phyloP scores from a whole-genome alignment of 2,888 invertebrate species.

The Rhagium mordax region DNA sequence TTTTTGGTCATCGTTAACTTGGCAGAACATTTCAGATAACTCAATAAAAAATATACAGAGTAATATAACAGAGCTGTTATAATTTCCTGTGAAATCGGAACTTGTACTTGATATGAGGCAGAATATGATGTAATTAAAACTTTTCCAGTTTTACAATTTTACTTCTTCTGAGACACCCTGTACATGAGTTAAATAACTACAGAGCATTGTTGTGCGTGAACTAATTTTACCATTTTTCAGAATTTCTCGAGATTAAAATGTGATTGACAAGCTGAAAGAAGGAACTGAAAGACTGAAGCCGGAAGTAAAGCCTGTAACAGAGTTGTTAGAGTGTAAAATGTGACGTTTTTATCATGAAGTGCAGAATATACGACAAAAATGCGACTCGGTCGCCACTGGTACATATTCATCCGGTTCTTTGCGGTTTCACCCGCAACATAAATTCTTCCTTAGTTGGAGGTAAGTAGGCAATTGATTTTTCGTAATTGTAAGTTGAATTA shows the following conservation, averaged over 20 bases:
- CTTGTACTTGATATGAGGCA: too few relatives aligned
- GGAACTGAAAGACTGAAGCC: conserved; percentile 27
- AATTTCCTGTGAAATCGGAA: too few relatives aligned
- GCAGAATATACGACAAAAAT: conserved; percentile 18
- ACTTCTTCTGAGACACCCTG: too few relatives aligned
- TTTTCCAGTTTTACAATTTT: too few relatives aligned
- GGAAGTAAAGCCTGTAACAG: conserved; percentile 4
- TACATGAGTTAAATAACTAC: too few relatives aligned
- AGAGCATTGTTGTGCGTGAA: too few relatives aligned
- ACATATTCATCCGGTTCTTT: not conserved
- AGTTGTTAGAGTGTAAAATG: conserved; percentile 29
- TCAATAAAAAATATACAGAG: too few relatives aligned
- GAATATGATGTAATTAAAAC: too few relatives aligned
- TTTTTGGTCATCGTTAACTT: too few relatives aligned
- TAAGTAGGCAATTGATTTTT: conserved; percentile 25
- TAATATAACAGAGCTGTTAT: too few relatives aligned
- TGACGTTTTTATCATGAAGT: conserved; percentile 39
- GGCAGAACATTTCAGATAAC: too few relatives aligned
- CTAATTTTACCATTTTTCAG: conserved; percentile 16
- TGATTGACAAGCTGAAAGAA: conserved; percentile 17
- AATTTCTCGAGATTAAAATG: conserved; percentile 20
- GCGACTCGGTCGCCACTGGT: conserved; percentile 22
- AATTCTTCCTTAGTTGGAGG: conserved; percentile 28
- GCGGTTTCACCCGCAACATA: conserved; percentile 25
- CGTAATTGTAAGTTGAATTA: not conserved